phyloP scores from a whole-genome alignment of 2,888 invertebrate genomes.

The Petrolisthes manimaculis region DNA sequence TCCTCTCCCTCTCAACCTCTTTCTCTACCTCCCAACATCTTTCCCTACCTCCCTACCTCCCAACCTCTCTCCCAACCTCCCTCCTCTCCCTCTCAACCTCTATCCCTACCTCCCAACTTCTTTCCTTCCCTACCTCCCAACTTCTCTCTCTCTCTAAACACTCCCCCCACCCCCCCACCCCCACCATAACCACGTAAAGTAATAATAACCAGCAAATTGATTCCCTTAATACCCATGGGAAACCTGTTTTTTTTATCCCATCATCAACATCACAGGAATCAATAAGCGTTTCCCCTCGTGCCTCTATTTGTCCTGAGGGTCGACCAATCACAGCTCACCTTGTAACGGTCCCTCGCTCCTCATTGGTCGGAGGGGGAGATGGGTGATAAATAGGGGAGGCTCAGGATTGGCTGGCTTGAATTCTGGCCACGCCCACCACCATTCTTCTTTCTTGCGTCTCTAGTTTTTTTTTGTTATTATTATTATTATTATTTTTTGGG shows the following conservation, averaged over 20 bases:
- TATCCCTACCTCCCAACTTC: too few relatives aligned
- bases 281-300: conserved; percentile 47
- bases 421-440: conserved; percentile 26
- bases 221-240: conserved; percentile 54
- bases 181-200: conserved; percentile 27
- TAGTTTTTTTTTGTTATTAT: too few relatives aligned
- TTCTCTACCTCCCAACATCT: too few relatives aligned
- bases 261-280: conserved; percentile 44
- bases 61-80: too few relatives aligned
- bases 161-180: not conserved
- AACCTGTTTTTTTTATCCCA: conserved; percentile 25
- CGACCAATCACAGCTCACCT: conserved; percentile 30
- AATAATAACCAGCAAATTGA: conserved; percentile 54
- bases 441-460: not conserved
- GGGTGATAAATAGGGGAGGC: conserved; percentile 24
- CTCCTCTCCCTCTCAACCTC: too few relatives aligned
- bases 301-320: conserved; percentile 2
- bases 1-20: too few relatives aligned
- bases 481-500: too few relatives aligned
- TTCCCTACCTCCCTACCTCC: too few relatives aligned
- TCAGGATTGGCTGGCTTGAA: conserved; percentile 31
- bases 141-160: too few relatives aligned
- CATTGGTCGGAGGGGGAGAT: conserved; percentile 29
- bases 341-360: conserved; percentile 1
- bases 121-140: too few relatives aligned